phyloP scores from a whole-genome alignment of 2,113 vertebrate species.

The Rana temporaria region DNA sequence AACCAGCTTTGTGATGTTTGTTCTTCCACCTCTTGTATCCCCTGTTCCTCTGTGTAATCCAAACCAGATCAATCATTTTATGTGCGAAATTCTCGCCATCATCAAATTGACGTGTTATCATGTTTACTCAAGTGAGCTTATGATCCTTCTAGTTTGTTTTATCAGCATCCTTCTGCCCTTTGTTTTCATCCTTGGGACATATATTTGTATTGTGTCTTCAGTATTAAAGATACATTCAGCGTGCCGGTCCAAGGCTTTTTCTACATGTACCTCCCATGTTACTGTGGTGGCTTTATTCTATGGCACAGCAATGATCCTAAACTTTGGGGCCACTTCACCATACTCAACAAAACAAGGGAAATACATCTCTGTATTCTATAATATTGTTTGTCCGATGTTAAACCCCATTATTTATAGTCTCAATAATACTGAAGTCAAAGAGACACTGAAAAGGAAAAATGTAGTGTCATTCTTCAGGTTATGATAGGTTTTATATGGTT shows the following conservation, averaged over 20 bases:
- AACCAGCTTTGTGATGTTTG: background rate
- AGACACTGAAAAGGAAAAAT: too few species aligned
- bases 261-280: background rate
- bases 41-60: background rate
- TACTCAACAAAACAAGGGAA: conserved; percentile 1
- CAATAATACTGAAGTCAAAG: conserved; percentile 38
- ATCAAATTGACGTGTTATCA: background rate
- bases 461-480: too few species aligned
- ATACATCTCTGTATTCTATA: conserved; percentile 61
- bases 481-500: too few species aligned
- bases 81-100: background rate
- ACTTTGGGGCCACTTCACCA: background rate
- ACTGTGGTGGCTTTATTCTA: conserved; percentile 12
- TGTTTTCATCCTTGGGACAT: background rate
- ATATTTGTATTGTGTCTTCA: background rate
- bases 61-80: background rate
- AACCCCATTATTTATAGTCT: conserved; percentile 39
- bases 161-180: background rate
- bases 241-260: background rate
- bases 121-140: background rate
- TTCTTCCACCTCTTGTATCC: background rate
- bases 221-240: conserved; percentile 4
- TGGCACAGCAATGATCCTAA: background rate
- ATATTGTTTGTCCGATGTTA: background rate
- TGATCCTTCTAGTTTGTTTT: background rate